A percentile compares a stretch with the other conserved stretches of the same genome.
These are phyloP conservation scores for Tetramorium parvispinum DNA, from an alignment of 1,140 invertebrate species.

Conservation along the genomic window DNA sequence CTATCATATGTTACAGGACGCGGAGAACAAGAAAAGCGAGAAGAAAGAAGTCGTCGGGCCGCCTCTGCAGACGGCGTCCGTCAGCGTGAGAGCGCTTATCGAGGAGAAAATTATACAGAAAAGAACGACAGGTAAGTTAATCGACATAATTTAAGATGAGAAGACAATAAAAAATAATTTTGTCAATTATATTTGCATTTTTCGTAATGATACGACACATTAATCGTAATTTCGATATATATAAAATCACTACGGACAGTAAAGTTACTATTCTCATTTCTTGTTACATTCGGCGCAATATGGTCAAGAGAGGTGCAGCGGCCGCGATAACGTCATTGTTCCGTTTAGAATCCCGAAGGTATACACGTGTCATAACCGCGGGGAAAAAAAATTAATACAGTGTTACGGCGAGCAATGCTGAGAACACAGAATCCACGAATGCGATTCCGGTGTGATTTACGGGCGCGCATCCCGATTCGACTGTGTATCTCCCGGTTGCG, in stretches of 20 bases:
- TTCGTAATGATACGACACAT: not conserved
- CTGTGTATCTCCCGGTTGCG: conserved; percentile 36
- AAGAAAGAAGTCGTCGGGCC: conserved; percentile 93
- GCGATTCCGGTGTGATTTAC: conserved; percentile 67
- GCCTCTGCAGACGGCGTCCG: conserved; percentile 94
- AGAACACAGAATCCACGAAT: conserved; percentile 67
- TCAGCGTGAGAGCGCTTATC: conserved; percentile 94
- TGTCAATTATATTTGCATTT: not conserved
- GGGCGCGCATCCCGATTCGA: conserved; percentile 59
- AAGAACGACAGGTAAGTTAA: conserved; percentile 86
- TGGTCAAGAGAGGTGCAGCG: not conserved
- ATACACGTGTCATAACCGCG: conserved; percentile 34
- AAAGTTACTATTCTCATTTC: not conserved
- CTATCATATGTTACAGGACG: conserved; percentile 87
- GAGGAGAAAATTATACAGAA: conserved; percentile 97
- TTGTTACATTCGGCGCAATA: conserved; percentile 7
- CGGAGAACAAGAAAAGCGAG: conserved; percentile 93
- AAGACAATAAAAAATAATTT: not conserved
- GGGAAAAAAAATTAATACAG: conserved; percentile 65
- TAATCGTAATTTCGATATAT: not conserved
- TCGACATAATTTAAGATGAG: conserved; percentile 25
- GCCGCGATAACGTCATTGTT: conserved; percentile 30
- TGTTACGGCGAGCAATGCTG: conserved; percentile 58
- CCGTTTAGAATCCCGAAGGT: conserved; percentile 33
- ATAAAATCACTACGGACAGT: not conserved